Percentiles rank a stretch among this genome's conserved stretches.
Conservation (phyloP, 2,888 invertebrate species). For the Platycnemis pennipes region DNA sequence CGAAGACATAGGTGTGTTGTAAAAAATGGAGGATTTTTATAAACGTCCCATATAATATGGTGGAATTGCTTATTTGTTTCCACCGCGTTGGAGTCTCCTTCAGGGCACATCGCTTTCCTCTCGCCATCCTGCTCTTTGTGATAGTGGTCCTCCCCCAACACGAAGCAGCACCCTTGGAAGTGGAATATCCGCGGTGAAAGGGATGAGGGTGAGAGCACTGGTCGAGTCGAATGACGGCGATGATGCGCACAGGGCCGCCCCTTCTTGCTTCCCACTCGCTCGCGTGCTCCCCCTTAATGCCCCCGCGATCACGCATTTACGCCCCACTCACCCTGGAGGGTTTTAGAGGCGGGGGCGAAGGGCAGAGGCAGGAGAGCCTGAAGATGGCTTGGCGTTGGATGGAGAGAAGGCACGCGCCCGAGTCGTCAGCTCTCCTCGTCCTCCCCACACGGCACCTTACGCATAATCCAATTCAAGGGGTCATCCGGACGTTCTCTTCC, state of each 20-base stretch:
- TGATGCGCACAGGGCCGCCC: background rate
- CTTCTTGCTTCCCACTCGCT: background rate
- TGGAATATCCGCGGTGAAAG: background rate
- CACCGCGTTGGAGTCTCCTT: no score
- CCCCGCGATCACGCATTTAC: background rate
- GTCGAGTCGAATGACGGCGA: background rate
- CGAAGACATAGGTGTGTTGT: no score
- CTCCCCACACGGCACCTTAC: background rate
- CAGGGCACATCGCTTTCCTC: no score
- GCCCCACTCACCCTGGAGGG: background rate
- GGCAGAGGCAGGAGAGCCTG: no score
- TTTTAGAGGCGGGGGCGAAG: background rate
- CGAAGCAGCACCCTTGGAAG: background rate
- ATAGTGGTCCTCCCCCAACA: background rate
- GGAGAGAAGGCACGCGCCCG: background rate
- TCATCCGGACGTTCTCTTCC: no score
- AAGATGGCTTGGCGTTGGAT: no score
- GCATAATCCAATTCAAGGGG: conserved; percentile 8
- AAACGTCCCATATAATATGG: no score
- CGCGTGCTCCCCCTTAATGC: background rate
- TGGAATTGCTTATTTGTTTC: no score
- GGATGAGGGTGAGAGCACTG: no score
- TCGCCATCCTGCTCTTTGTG: background rate
- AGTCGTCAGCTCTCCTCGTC: background rate
- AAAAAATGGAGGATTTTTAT: no score